Conservation (phyloP, 2,888 invertebrate genomes). For the Sinopyrophorus schimmeli region DNA sequence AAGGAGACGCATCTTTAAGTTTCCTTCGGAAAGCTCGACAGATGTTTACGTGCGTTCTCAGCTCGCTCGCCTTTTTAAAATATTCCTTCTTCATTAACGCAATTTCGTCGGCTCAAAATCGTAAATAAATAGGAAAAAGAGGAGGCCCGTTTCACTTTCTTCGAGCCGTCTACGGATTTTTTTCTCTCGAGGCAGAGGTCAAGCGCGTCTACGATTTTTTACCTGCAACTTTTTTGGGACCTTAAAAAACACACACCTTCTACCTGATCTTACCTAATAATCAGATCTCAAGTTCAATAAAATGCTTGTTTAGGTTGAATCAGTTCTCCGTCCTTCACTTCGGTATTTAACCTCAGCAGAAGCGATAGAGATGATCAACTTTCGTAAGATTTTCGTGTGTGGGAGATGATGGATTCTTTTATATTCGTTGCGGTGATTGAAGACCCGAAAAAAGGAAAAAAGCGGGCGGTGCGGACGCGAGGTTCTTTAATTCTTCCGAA, state of each 20-base stretch:
- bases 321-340: constrained; percentile 4
- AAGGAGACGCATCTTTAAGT: too few species aligned
- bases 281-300: constrained; percentile 39
- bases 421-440: constrained; percentile 37
- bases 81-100: constrained; percentile 6
- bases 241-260: constrained; percentile 41
- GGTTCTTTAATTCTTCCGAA: constrained; percentile 3
- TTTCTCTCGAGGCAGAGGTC: constrained; percentile 30
- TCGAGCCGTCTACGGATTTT: constrained; percentile 21
- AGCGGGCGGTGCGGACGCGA: constrained; percentile 15
- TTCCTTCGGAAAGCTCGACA: too few species aligned
- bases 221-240: constrained; percentile 37
- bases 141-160: constrained; percentile 24
- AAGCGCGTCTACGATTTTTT: constrained; percentile 39
- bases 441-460: constrained; percentile 38
- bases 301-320: constrained; percentile 27
- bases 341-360: background rate
- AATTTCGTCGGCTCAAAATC: constrained; percentile 3
- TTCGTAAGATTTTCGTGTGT: constrained; percentile 5
- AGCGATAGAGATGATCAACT: constrained; percentile 5
- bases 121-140: constrained; percentile 1
- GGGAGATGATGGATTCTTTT: constrained; percentile 22
- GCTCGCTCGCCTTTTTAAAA: too few species aligned
- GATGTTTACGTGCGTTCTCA: too few species aligned
- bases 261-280: constrained; percentile 49